These are phyloP conservation scores for Antennarius maculatus DNA, from an alignment of 2,797 vertebrate genomes.

Conservation along the genomic window DNA sequence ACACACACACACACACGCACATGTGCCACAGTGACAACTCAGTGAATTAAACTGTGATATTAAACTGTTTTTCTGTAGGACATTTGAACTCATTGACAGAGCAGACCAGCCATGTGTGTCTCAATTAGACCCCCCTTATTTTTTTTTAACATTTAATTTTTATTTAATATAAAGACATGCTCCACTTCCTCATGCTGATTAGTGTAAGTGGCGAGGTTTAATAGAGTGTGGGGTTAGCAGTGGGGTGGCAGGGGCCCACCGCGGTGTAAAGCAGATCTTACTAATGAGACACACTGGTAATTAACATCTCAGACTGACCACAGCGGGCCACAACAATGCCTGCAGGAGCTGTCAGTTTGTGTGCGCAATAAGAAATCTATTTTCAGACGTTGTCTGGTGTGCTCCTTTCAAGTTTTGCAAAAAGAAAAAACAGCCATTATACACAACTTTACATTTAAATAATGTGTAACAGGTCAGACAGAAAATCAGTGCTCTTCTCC, in stretches of 20 bases:
- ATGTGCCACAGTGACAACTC: too few species aligned
- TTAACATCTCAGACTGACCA: conserved; percentile 72
- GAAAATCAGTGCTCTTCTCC: not conserved
- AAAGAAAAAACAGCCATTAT: not conserved
- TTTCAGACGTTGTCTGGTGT: conserved; percentile 32
- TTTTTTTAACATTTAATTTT: conserved; percentile 42
- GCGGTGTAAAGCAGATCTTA: conserved; percentile 78
- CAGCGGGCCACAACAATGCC: conserved; percentile 58
- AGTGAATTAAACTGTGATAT: too few species aligned
- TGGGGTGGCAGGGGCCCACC: conserved; percentile 67
- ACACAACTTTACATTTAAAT: not conserved
- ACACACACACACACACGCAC: conserved; percentile 3
- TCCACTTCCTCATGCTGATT: conserved; percentile 74
- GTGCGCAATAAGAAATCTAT: conserved; percentile 46
- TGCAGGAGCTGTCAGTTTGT: conserved; percentile 51
- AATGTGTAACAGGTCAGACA: not conserved
- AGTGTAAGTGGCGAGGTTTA: conserved; percentile 83
- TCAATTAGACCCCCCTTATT: conserved; percentile 67
- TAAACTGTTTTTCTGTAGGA: conserved; percentile 9
- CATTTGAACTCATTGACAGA: conserved; percentile 26
- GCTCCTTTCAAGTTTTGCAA: not conserved
- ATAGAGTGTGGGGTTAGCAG: conserved; percentile 72
- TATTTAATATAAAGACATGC: conserved; percentile 59
- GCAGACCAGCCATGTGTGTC: conserved; percentile 58
- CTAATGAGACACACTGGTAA: conserved; percentile 77